A percentile compares a stretch with the other conserved stretches of the same genome.
Conservation (phyloP, 2,888 invertebrate species). For the Kryphioiulus occultus region DNA sequence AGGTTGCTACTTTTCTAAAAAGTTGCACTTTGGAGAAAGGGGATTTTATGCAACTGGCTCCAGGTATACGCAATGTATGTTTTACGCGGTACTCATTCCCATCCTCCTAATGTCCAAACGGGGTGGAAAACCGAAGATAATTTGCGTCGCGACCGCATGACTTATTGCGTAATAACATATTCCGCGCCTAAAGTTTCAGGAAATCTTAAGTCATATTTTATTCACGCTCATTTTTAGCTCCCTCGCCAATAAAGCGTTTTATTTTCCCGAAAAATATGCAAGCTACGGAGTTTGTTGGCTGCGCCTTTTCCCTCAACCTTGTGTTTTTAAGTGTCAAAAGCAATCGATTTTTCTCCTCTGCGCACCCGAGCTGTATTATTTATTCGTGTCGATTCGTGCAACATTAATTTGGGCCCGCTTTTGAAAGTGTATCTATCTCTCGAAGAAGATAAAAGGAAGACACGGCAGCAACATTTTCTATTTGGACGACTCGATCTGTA, state of each 20-base stretch:
- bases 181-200: background rate
- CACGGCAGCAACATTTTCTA: background rate
- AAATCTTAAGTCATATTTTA: conserved; percentile 5
- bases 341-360: background rate
- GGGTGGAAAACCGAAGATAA: too few species aligned
- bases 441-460: background rate
- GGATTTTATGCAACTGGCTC: too few species aligned
- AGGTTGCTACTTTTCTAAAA: too few species aligned
- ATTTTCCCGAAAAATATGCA: background rate
- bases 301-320: background rate
- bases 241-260: background rate
- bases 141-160: background rate
- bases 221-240: background rate
- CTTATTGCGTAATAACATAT: background rate
- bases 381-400: background rate
- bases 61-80: too few species aligned
- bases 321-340: conserved; percentile 5
- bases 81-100: too few species aligned
- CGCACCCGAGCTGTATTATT: conserved; percentile 5
- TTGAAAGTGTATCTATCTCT: background rate
- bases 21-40: too few species aligned
- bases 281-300: background rate
- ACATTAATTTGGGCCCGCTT: background rate
- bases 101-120: too few species aligned
- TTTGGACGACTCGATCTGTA: background rate